Evolutionary conservation across 2,888 invertebrate species (phyloP).

Genomic region (Phrixothrix hirtus): DNA sequence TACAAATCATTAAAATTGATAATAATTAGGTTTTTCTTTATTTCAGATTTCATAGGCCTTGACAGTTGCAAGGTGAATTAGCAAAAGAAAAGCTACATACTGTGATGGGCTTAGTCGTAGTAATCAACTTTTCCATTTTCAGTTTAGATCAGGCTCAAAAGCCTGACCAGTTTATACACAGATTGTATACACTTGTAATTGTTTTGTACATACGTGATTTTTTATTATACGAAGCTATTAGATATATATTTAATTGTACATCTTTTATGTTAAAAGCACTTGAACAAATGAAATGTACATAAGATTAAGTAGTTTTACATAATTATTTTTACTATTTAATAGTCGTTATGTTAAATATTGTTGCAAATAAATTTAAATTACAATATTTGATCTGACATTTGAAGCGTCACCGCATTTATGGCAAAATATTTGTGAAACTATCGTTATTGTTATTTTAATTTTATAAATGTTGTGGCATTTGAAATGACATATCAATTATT

Average conservation of each 20-base stretch:
- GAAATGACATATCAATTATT: too few relatives aligned
- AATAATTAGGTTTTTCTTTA: conserved; percentile 31
- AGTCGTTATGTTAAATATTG: conserved; percentile 19
- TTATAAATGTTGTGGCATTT: too few relatives aligned
- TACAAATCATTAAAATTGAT: conserved; percentile 9
- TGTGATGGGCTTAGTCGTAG: conserved; percentile 57
- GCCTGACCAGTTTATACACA: conserved; percentile 35
- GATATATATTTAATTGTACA: conserved; percentile 31
- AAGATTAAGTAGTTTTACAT: conserved; percentile 32
- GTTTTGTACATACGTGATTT: conserved; percentile 57
- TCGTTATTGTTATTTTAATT: too few relatives aligned
- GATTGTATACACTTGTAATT: conserved; percentile 37
- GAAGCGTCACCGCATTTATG: too few relatives aligned
- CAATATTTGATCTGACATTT: not conserved
- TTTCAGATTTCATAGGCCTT: conserved; percentile 77
- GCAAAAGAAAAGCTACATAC: conserved; percentile 56
- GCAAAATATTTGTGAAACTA: too few relatives aligned
- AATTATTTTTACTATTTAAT: conserved; percentile 22
- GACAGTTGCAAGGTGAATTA: conserved; percentile 68
- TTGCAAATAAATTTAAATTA: not conserved
- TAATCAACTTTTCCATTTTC: conserved; percentile 53
- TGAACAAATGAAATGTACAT: conserved; percentile 46
- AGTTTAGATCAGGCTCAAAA: conserved; percentile 41
- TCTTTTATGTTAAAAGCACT: conserved; percentile 34
- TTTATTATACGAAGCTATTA: conserved; percentile 47